A percentile compares a stretch with the other conserved stretches of the same genome.
phyloP scores from a whole-genome alignment of 1,140 invertebrate species.

The Homarus americanus region DNA sequence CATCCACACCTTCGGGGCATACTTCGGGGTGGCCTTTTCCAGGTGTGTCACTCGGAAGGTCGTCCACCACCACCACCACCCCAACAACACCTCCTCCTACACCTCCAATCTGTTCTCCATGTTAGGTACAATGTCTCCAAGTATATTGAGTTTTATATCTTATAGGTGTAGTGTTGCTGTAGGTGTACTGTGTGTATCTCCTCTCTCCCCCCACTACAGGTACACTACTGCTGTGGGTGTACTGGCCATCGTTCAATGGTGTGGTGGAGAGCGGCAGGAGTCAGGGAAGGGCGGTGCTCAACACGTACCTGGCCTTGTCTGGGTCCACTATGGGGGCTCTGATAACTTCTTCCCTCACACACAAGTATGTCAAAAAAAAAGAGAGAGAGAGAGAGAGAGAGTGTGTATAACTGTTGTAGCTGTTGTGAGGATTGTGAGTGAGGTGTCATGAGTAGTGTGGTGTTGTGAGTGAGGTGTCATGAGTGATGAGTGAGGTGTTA shows the following conservation, averaged over 20 bases:
- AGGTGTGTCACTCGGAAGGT: conserved; percentile 51
- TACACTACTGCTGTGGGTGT: conserved; percentile 81
- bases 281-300: conserved; percentile 80
- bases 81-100: conserved; percentile 76
- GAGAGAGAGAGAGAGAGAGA: conserved; percentile 8
- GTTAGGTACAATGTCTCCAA: conserved; percentile 80
- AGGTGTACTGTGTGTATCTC: background rate
- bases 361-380: background rate
- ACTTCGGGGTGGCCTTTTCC: conserved; percentile 80
- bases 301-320: conserved; percentile 80
- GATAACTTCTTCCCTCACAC: conserved; percentile 77
- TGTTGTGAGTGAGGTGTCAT: background rate
- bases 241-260: conserved; percentile 82
- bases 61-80: conserved; percentile 73
- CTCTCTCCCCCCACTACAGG: conserved; percentile 76
- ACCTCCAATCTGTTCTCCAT: conserved; percentile 81
- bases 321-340: conserved; percentile 79
- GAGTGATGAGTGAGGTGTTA: too few relatives aligned
- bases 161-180: too few relatives aligned
- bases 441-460: background rate
- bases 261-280: conserved; percentile 78
- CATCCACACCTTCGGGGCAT: conserved; percentile 82
- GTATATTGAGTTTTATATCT: too few relatives aligned
- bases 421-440: too few relatives aligned
- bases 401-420: background rate